Conservation (phyloP, 53 echinoderm and acorn worm species). For the Henricia sp. region DNA sequence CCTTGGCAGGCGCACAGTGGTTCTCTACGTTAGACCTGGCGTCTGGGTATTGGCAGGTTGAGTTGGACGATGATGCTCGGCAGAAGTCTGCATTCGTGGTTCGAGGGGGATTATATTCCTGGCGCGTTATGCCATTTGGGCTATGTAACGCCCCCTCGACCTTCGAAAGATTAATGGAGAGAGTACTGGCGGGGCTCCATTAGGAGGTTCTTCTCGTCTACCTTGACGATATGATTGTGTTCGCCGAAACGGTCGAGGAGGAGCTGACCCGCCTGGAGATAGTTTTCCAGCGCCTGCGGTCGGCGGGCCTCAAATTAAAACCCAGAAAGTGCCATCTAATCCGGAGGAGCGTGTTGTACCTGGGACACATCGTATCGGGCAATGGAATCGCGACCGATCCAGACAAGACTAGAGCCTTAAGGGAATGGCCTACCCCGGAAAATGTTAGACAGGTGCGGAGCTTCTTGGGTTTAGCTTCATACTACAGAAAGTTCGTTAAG, state of each 20-base stretch:
- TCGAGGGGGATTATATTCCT: conserved; percentile 24
- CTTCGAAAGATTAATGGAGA: no score
- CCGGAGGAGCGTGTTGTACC: no score
- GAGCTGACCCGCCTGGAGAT: not conserved
- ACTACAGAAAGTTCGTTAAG: no score
- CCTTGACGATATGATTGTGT: no score
- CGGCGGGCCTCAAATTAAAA: not conserved
- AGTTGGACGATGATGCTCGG: conserved; percentile 33
- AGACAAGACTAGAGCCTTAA: not conserved
- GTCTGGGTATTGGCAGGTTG: conserved; percentile 50
- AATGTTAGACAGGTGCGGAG: conserved; percentile 3
- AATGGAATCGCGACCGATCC: conserved; percentile 15
- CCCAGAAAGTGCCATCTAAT: no score
- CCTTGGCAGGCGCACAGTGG: conserved; percentile 18
- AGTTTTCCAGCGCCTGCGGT: not conserved
- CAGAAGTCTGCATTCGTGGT: conserved; percentile 31
- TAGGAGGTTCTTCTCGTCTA: conserved; percentile 26
- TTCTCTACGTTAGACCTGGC: conserved; percentile 55
- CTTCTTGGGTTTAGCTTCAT: no score
- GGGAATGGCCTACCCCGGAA: conserved; percentile 11
- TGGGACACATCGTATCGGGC: no score
- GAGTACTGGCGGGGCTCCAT: conserved; percentile 51
- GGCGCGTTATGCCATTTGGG: conserved; percentile 59
- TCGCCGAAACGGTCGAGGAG: conserved; percentile 16
- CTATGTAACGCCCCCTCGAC: no score